Evolutionary conservation across 2,113 vertebrate species (phyloP).

Genomic region (Regulus satrapa): DNA sequence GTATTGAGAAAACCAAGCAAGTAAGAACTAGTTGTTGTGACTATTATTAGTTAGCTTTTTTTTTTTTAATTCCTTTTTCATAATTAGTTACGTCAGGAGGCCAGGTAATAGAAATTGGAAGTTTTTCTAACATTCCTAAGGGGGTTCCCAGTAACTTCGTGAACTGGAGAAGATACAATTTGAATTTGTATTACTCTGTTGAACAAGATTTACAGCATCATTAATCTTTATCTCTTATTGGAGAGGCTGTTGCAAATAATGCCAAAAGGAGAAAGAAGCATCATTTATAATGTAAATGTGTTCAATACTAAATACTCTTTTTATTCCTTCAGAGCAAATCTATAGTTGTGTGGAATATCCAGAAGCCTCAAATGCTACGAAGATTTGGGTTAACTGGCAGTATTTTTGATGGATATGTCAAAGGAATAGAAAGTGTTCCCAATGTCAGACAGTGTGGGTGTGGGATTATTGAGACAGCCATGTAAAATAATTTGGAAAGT

Average conservation of each 20-base stretch:
- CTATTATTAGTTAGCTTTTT: not conserved
- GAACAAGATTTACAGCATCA: not conserved
- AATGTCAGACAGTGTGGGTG: not conserved
- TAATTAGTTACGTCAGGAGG: constrained; percentile 9
- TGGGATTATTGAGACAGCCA: not conserved
- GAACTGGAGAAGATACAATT: not conserved
- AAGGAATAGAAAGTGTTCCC: not conserved
- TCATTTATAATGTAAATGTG: not conserved
- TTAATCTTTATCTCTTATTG: constrained; percentile 38
- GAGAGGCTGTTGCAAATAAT: constrained; percentile 16
- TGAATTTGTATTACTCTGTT: not conserved
- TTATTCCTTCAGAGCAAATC: constrained; percentile 7
- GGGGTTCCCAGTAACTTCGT: not conserved
- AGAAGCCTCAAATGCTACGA: not conserved
- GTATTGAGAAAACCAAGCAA: not conserved
- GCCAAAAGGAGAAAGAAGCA: not conserved
- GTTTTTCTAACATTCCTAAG: not conserved
- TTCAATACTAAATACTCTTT: not conserved
- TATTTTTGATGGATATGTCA: not conserved
- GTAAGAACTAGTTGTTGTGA: not conserved
- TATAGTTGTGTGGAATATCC: not conserved
- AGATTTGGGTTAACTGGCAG: not conserved
- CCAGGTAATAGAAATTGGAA: constrained; percentile 14
- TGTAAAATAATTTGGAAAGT: not conserved
- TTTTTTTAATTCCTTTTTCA: not conserved